These are phyloP conservation scores for Aurelia coerulea DNA, from an alignment of 30 jellyfish, hydroid and myxozoan species.

Conservation along the genomic window DNA sequence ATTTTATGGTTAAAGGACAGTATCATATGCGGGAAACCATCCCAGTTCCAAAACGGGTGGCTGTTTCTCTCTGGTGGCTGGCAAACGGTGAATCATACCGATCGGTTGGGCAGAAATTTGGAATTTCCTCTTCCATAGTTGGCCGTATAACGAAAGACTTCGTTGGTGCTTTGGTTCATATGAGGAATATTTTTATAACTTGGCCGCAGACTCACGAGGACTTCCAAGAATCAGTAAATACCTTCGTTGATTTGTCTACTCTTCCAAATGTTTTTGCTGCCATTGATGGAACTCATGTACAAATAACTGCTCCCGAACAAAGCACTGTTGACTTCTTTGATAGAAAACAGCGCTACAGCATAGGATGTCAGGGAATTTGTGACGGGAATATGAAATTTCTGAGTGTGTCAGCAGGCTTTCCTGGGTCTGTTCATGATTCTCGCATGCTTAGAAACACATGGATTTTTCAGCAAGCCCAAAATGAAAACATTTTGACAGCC, in stretches of 20 bases:
- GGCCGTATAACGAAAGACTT: constrained; percentile 32
- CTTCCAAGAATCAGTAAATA: background rate
- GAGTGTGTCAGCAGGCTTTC: constrained; percentile 51
- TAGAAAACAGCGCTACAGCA: constrained; percentile 40
- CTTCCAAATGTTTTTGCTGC: constrained; percentile 48
- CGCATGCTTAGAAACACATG: constrained; percentile 40
- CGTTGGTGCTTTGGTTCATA: constrained; percentile 24
- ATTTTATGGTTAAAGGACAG: constrained; percentile 1
- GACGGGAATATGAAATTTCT: constrained; percentile 46
- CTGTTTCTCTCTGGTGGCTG: constrained; percentile 30
- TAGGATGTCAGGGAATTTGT: constrained; percentile 52
- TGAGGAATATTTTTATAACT: constrained; percentile 4
- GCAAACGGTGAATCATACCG: constrained; percentile 35
- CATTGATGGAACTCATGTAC: background rate
- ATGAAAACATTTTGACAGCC: background rate
- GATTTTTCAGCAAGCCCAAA: constrained; percentile 12
- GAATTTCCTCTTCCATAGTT: constrained; percentile 27
- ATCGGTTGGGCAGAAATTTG: constrained; percentile 24
- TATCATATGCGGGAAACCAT: constrained; percentile 17
- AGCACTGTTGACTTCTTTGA: constrained; percentile 42
- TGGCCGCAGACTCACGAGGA: constrained; percentile 20
- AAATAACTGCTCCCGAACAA: background rate
- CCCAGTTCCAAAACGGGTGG: background rate
- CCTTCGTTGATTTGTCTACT: constrained; percentile 4
- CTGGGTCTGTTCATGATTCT: constrained; percentile 47